Base-by-base conservation (phyloP, 2,113 vertebrate genomes). In the Himantopus leucocephalus region DNA sequence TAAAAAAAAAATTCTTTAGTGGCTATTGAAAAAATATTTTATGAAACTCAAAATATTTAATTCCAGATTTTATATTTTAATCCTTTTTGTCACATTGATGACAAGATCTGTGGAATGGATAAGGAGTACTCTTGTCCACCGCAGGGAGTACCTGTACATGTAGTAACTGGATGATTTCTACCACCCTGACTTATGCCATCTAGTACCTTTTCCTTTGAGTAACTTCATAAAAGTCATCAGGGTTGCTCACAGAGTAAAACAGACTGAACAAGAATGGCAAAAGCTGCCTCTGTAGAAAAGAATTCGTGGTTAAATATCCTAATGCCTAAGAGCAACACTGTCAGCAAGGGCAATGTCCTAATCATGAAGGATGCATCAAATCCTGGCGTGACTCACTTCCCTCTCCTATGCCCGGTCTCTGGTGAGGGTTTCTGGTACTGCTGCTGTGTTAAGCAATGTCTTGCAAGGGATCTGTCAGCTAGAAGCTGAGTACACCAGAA, bases 141-240 rank as follows among this genome's bases (percentile, higher is more conserved):
- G 1, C 24, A 58, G 11, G 8, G 3, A 41, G 9, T 39, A 76
- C 27, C 27, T 41, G 43, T 45, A n/a, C 1, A 1, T n/a, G 10
- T 64, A 64, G 47, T 35, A 81, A 52, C 12, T 30, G 18, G 14
- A 35, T 67, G 60, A 67, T 41, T 95, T 95, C 85, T 62, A 19
- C 14, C 35, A 64, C 23, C n/a, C 30, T 60, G 39, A 41, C 12
- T 91, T 60, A 30, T 5, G 11, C 24, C 19, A 41, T 18, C 18
- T 47, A 21, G 10, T 80, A 70, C 12, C 5, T 88, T 88, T 94
- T 68, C 30, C 52, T 73, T 48, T 78, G 23, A 89, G 13, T 56
- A 76, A 17, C 85, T 89, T 60, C 62, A 58, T 17, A 66, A 78
- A 91, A 91, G 39, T 60, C 64, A 88, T 1, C 56, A 70, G 30